Evolutionary conservation across 2,797 vertebrate genomes (phyloP).

Genomic region (Gila robusta): DNA sequence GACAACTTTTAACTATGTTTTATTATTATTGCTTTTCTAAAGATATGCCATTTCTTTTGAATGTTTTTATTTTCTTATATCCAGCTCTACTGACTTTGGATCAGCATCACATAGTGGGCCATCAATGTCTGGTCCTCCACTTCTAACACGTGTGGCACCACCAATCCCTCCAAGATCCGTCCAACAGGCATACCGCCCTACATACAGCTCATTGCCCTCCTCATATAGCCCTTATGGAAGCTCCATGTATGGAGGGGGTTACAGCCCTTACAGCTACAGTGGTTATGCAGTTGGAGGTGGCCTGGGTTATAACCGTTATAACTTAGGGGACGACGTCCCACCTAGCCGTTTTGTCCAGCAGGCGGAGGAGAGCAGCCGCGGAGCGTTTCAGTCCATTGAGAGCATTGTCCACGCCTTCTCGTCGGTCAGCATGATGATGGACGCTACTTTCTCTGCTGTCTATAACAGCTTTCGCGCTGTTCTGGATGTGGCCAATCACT

Average conservation of each 20-base stretch:
- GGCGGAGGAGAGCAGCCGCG: conserved; percentile 96
- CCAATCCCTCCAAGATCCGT: conserved; percentile 88
- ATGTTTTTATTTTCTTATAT: not conserved
- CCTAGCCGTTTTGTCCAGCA: conserved; percentile 96
- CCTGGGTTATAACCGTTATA: conserved; percentile 85
- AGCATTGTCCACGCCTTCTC: conserved; percentile 98
- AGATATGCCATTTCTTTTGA: not conserved
- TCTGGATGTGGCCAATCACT: conserved; percentile 96
- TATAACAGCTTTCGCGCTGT: conserved; percentile 98
- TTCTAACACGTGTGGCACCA: conserved; percentile 84
- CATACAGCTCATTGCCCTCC: conserved; percentile 85
- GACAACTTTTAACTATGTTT: not conserved
- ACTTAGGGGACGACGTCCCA: conserved; percentile 81
- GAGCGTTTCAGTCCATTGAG: conserved; percentile 97
- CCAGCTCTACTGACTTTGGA: conserved; percentile 87
- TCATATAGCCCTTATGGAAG: conserved; percentile 87
- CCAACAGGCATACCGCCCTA: conserved; percentile 87
- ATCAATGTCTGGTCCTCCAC: conserved; percentile 76
- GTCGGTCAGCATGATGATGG: conserved; percentile 98
- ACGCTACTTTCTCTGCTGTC: conserved; percentile 96
- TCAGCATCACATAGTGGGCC: conserved; percentile 68
- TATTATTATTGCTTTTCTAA: not conserved
- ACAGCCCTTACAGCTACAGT: conserved; percentile 85
- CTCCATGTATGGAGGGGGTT: conserved; percentile 86
- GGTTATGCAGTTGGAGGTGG: conserved; percentile 78